Evolutionary conservation across 92 coral and sea anemone genomes (phyloP), one percentile per base, ranked within the genome.

Genomic region (Zoanthus solanderi): DNA sequence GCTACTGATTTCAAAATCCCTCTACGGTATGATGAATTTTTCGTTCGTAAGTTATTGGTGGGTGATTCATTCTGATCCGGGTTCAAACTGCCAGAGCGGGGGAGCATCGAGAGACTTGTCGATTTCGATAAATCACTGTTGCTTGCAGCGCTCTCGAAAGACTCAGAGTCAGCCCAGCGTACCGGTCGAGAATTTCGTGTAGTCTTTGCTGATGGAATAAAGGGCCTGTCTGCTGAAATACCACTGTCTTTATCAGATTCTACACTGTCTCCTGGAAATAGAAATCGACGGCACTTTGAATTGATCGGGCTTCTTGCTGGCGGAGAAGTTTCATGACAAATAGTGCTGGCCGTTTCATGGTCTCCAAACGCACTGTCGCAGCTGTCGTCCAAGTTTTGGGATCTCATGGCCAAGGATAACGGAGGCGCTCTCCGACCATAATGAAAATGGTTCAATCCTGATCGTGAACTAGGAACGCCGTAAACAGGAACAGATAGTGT

Each of bases 171-270:
- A 45, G 78, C 75, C 79, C 82, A 80, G 44, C 88, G 78, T 4
- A 84, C 90, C 30, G 92, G 92, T 18, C 88, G 85, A 77, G 83
- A 89, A 53, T 86, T 37, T 48, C 83, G 75, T 32, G 78, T 77
- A 48, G 56, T 72, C 13, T 53, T 30, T 11, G 90, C 52, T 66
- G 84, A 52, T 16, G 98, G 94, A 56, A 90, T 83, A 61, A 84
- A 87, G 0, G 97, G 94, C 46, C 93, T 91, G 72, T 96, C 98
- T 11, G 98, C 88, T 2, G 94, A 94, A 53, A 94, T 96, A 60
- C 98, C 95, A 79, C 98, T 96, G 77, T 94, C 98, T 84, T 94
- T 94, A 89, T 96, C 98, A 50, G 95, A 94, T 76, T 96, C 98
- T 28, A 91, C 68, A 67, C 98, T 96, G 58, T 96, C 98, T 2